These are phyloP conservation scores for Torymus texanus DNA, from an alignment of 2,888 invertebrate species.

Conservation along the genomic window DNA sequence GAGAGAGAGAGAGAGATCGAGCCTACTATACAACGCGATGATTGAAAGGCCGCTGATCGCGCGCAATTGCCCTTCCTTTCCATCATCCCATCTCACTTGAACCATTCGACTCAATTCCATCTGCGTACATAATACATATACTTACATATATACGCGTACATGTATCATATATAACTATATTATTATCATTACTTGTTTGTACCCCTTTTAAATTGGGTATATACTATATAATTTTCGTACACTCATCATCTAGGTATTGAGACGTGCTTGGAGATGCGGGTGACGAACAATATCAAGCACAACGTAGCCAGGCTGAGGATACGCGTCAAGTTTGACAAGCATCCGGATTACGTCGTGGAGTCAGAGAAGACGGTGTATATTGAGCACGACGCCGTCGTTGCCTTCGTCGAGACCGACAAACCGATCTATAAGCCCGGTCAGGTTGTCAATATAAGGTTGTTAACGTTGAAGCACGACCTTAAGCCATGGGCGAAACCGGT, in stretches of 20 bases:
- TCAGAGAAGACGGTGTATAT: slow-evolving; percentile 74
- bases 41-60: slow-evolving; percentile 28
- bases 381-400: slow-evolving; percentile 77
- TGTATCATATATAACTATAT: no score
- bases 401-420: slow-evolving; percentile 79
- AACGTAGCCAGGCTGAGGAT: slow-evolving; percentile 65
- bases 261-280: slow-evolving; percentile 68
- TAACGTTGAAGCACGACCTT: slow-evolving; percentile 78
- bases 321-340: slow-evolving; percentile 70
- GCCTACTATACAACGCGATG: not conserved
- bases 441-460: slow-evolving; percentile 77
- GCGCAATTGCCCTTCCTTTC: no score
- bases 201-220: no score
- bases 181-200: no score
- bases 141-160: no score
- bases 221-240: no score
- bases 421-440: slow-evolving; percentile 80
- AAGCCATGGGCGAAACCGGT: slow-evolving; percentile 77
- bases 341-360: slow-evolving; percentile 73
- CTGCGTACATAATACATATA: no score
- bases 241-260: slow-evolving; percentile 64
- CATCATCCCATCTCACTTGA: not conserved
- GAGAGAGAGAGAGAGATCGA: not conserved
- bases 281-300: slow-evolving; percentile 66
- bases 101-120: slow-evolving; percentile 2